Conservation (phyloP, 2,797 vertebrate species). For the Sebastes oblongus region DNA sequence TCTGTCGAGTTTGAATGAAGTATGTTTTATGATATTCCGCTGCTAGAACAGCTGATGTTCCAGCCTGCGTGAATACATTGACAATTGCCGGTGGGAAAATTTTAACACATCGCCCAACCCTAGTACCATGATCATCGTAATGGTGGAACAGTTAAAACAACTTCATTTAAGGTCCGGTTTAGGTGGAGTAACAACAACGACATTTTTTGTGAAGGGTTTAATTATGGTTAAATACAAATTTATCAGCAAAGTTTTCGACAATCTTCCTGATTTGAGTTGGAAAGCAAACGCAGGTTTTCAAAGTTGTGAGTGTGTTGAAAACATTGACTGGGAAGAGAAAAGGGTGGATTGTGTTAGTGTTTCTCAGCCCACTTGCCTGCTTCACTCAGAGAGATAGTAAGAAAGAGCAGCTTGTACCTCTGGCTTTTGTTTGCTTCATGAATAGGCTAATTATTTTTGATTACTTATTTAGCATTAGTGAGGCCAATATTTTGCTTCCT, state of each 20-base stretch:
- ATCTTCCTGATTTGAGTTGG: background rate
- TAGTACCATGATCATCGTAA: background rate
- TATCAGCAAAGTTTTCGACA: background rate
- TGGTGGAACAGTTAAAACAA: background rate
- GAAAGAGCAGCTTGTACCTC: background rate
- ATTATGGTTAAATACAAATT: background rate
- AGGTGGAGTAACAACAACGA: background rate
- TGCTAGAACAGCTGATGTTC: no score
- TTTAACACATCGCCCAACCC: no score
- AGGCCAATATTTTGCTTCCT: background rate
- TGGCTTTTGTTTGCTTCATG: conserved; percentile 24
- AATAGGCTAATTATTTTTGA: conserved; percentile 24
- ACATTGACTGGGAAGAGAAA: background rate
- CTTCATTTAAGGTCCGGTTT: background rate
- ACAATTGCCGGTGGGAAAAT: no score
- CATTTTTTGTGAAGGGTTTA: background rate
- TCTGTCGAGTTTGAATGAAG: no score
- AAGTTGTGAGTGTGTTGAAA: background rate
- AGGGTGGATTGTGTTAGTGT: background rate
- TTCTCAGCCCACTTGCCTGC: background rate
- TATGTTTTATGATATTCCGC: no score
- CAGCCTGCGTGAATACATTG: no score
- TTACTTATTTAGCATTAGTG: conserved; percentile 6
- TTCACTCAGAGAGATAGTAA: background rate
- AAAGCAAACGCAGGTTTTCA: background rate